Conservation (phyloP, 2,888 invertebrate genomes). For the Drosophila aldrichi region DNA sequence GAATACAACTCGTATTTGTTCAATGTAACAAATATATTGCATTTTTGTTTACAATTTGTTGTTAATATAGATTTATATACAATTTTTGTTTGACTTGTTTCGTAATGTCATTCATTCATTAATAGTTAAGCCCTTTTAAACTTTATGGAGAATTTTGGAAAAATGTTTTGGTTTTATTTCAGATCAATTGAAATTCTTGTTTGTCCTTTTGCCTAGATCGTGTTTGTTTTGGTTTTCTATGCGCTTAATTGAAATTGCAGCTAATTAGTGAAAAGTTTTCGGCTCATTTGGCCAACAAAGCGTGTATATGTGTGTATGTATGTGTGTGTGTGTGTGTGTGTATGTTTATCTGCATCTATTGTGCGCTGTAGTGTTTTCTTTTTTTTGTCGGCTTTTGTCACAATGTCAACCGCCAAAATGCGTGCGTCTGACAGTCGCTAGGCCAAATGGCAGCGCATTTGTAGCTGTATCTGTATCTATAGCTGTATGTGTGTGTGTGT, state of each 20-base stretch:
- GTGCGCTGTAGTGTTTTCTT: constrained; percentile 18
- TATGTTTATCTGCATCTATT: constrained; percentile 46
- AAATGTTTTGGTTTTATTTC: not conserved
- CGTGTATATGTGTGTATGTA: not conserved
- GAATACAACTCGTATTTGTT: not conserved
- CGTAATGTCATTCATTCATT: constrained; percentile 20
- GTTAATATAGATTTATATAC: not conserved
- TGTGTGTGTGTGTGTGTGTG: constrained; percentile 1
- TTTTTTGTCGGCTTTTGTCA: constrained; percentile 49
- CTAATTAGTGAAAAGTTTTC: constrained; percentile 70
- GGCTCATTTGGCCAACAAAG: constrained; percentile 52
- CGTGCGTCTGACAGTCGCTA: constrained; percentile 56
- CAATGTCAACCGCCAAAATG: constrained; percentile 67
- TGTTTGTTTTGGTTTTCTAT: constrained; percentile 38
- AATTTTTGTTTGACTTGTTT: constrained; percentile 20
- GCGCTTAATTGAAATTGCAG: constrained; percentile 66
- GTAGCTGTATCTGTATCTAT: constrained; percentile 37
- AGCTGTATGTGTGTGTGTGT: constrained; percentile 9
- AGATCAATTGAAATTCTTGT: constrained; percentile 16
- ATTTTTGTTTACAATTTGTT: constrained; percentile 1
- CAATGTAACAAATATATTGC: not conserved
- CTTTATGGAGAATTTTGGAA: not conserved
- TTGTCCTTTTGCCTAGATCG: not conserved
- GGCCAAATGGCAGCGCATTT: constrained; percentile 46
- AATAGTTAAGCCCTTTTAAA: not conserved